Evolutionary conservation across 2,888 invertebrate genomes (phyloP), one percentile per base, ranked within the genome.

Genomic region (Mechanitis mazaeus): DNA sequence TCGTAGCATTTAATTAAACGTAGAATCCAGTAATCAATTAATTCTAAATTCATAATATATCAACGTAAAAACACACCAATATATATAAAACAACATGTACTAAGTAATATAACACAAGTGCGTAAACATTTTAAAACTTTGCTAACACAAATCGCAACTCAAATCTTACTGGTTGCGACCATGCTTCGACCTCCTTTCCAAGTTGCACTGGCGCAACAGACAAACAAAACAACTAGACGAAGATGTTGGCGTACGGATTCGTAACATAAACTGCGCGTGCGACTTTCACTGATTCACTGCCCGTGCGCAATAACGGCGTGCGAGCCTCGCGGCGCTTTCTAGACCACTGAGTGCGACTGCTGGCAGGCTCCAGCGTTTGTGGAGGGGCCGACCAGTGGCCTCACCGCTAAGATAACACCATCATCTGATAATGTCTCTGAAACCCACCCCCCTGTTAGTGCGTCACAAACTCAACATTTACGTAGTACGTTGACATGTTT

Each of bases 181-280:
- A 75, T 79, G 76, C 80, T 80, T 77, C 87, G 87, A 88, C 89
- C 88, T 90, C 89, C 89, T 90, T 90, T 90, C 87, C 78, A 86
- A 73, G 82, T 72, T 83, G 85, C 85, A 87, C 87, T 87, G 86
- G 87, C 88, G 87, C 86, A 87, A 88, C 79, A 80, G 80, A 80
- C 84, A 87, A 87, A 87, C 84, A 85, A 80, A 84, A 84, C 81
- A 87, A 86, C 86, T 87, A 87, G 85, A 87, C 84, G 87, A 86
- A 86, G 85, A 86, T 78, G 81, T 79, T 76, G 82, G 75, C 78
- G 77, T 81, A 84, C 86, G 83, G 84, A 84, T 83, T 81, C 82
- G 84, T 82, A 80, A 80, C 84, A 79, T 77, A 83, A 83, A 81
- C 84, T 83, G 81, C 85, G 86, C 83, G 81, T 66, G 67, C 70